Conservation (phyloP, 2,888 invertebrate species). For the Agonum fuliginosum region DNA sequence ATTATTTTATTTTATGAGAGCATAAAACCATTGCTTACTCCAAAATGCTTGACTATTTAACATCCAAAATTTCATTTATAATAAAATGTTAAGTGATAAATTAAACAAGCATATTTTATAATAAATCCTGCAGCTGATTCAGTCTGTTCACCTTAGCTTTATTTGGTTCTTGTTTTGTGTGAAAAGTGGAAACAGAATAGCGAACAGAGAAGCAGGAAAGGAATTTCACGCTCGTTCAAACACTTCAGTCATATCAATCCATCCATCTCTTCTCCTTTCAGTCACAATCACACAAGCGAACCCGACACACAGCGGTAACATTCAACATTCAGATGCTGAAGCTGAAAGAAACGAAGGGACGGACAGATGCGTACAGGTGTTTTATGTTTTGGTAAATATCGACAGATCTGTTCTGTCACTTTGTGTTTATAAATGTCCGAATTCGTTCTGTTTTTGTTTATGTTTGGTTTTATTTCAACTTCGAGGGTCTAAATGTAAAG, state of each 20-base stretch:
- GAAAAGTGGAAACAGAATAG: too few relatives aligned
- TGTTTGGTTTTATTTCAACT: neutral
- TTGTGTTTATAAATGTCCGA: constrained; percentile 26
- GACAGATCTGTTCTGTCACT: neutral
- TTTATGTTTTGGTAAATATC: neutral
- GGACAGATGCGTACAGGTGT: constrained; percentile 1
- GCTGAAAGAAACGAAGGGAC: too few relatives aligned
- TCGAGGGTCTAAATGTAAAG: too few relatives aligned
- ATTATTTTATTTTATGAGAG: too few relatives aligned
- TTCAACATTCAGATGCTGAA: neutral
- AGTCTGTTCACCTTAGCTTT: neutral
- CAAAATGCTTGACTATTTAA: too few relatives aligned
- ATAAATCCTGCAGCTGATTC: neutral
- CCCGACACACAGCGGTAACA: too few relatives aligned
- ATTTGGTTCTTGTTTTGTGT: constrained; percentile 21
- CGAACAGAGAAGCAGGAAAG: neutral
- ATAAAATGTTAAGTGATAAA: too few relatives aligned
- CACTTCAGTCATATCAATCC: constrained; percentile 25
- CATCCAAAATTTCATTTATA: too few relatives aligned
- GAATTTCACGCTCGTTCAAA: constrained; percentile 29
- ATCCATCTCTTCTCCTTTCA: constrained; percentile 23
- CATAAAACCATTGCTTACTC: too few relatives aligned
- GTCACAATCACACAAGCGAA: neutral
- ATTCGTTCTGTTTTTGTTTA: constrained; percentile 11
- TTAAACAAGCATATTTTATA: neutral